Evolutionary conservation across 37 sponge, comb jelly and placozoan genomes (phyloP).

Genomic region (Agelas oroides): DNA sequence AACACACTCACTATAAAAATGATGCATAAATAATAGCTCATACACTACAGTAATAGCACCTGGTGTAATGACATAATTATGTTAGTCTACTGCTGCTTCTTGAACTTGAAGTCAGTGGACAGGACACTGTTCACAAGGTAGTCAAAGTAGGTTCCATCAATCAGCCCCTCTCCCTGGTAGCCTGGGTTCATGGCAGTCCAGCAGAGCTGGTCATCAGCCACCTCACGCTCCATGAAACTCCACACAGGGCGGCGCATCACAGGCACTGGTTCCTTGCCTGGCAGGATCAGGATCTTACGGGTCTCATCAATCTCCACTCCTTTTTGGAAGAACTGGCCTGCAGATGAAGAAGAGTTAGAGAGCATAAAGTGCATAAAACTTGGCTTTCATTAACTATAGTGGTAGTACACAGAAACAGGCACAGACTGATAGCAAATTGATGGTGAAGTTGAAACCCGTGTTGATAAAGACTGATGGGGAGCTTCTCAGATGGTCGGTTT

Average conservation of each 20-base stretch:
- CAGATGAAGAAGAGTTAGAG: neutral
- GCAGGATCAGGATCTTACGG: slow-evolving; percentile 45
- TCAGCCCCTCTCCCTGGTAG: slow-evolving; percentile 63
- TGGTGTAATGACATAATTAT: neutral
- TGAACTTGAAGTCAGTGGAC: slow-evolving; percentile 43
- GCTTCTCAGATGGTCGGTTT: slow-evolving; percentile 41
- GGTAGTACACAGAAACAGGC: too few species aligned
- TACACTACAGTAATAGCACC: too few species aligned
- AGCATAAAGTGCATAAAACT: neutral
- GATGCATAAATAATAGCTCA: too few species aligned
- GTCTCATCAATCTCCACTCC: slow-evolving; percentile 40
- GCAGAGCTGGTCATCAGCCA: slow-evolving; percentile 32
- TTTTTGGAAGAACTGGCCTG: slow-evolving; percentile 65
- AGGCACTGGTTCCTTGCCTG: slow-evolving; percentile 45
- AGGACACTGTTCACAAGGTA: slow-evolving; percentile 48
- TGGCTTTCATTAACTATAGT: neutral
- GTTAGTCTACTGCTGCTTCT: neutral
- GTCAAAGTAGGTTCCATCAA: slow-evolving; percentile 52
- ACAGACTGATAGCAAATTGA: too few species aligned
- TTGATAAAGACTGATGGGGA: too few species aligned
- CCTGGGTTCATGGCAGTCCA: slow-evolving; percentile 65
- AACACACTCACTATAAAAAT: too few species aligned
- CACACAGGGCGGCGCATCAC: slow-evolving; percentile 40
- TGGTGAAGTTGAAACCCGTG: too few species aligned
- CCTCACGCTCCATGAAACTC: slow-evolving; percentile 53